phyloP scores from a whole-genome alignment of 1,140 invertebrate species.

The Marisa cornuarietis region DNA sequence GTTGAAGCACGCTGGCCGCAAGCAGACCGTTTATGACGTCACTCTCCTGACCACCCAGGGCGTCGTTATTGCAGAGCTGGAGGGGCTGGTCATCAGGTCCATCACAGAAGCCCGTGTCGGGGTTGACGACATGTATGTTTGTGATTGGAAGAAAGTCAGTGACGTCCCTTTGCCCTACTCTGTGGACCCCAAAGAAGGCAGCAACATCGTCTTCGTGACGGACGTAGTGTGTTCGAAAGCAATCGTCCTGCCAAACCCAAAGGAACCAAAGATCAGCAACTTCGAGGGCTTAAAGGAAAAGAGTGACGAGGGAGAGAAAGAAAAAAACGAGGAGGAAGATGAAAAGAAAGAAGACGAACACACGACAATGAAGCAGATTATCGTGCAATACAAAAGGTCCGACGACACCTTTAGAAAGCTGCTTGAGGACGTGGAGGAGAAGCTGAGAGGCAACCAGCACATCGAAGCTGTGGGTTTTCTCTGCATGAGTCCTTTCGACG shows the following conservation, averaged over 20 bases:
- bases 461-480: constrained; percentile 19
- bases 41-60: constrained; percentile 37
- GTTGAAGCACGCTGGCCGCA: constrained; percentile 17
- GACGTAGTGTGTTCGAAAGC: constrained; percentile 4
- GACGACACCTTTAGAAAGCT: constrained; percentile 3
- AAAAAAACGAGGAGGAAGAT: neutral
- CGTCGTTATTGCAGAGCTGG: constrained; percentile 39
- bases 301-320: neutral
- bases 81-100: constrained; percentile 27
- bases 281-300: neutral
- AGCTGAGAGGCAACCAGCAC: constrained; percentile 8
- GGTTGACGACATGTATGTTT: constrained; percentile 25
- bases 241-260: neutral
- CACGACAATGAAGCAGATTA: neutral
- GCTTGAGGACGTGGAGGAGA: constrained; percentile 1
- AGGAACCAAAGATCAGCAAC: neutral
- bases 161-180: constrained; percentile 10
- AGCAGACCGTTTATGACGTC: constrained; percentile 33
- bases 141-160: constrained; percentile 10
- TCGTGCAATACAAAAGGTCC: constrained; percentile 12
- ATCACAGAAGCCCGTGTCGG: constrained; percentile 16
- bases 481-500: constrained; percentile 2
- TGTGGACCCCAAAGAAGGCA: neutral
- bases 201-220: constrained; percentile 17
- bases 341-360: neutral